Conservation (phyloP, 2,797 vertebrate species). For the Sebastes iracundus region DNA sequence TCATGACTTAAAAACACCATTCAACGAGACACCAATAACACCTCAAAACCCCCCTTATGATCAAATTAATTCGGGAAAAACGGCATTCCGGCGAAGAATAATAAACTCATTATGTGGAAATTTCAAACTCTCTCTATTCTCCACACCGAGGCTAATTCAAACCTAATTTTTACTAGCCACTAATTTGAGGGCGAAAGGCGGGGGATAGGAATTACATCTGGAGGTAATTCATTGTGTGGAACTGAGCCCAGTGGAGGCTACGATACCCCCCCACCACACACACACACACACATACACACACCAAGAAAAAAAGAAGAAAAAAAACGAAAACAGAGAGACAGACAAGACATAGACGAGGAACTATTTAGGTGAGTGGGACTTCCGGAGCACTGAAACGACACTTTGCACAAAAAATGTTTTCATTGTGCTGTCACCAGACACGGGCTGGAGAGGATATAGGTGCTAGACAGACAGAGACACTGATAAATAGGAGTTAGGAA, state of each 20-base stretch:
- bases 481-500: slow-evolving; percentile 47
- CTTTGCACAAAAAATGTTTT: slow-evolving; percentile 77
- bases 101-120: slow-evolving; percentile 87
- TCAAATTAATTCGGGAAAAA: slow-evolving; percentile 78
- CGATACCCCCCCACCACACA: slow-evolving; percentile 42
- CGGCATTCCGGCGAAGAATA: slow-evolving; percentile 81
- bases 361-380: slow-evolving; percentile 74
- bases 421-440: slow-evolving; percentile 76
- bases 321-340: slow-evolving; percentile 50
- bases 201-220: slow-evolving; percentile 84
- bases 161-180: slow-evolving; percentile 86
- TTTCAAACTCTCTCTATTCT: slow-evolving; percentile 79
- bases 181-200: slow-evolving; percentile 80
- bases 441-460: slow-evolving; percentile 66
- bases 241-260: slow-evolving; percentile 76
- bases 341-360: slow-evolving; percentile 67
- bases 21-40: slow-evolving; percentile 80
- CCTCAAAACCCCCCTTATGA: slow-evolving; percentile 52
- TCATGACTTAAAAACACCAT: slow-evolving; percentile 73
- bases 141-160: slow-evolving; percentile 80
- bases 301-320: slow-evolving; percentile 7
- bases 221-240: slow-evolving; percentile 84
- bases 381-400: slow-evolving; percentile 73
- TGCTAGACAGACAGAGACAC: slow-evolving; percentile 51
- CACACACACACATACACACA: neutral